phyloP scores from a whole-genome alignment of 2,113 vertebrate species.

The Dicaeum eximium region DNA sequence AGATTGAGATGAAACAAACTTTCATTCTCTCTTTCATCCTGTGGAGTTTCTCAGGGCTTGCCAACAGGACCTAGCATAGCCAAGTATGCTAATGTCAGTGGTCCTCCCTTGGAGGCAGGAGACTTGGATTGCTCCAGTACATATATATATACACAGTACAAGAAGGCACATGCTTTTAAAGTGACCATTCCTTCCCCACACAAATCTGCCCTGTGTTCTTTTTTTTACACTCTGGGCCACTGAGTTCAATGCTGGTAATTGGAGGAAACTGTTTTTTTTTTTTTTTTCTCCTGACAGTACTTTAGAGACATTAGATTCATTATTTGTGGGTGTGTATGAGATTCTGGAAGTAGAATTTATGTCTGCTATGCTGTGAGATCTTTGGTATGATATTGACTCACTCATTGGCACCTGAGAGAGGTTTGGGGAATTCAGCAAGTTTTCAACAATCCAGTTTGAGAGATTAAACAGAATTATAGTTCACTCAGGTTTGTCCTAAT shows the following conservation, averaged over 20 bases:
- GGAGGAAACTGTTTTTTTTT: neutral
- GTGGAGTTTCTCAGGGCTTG: neutral
- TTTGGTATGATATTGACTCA: slow-evolving; percentile 58
- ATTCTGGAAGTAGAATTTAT: slow-evolving; percentile 44
- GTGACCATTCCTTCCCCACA: neutral
- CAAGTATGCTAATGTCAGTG: neutral
- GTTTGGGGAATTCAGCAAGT: slow-evolving; percentile 54
- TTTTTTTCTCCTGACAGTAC: neutral
- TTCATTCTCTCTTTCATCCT: neutral
- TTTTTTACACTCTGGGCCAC: neutral
- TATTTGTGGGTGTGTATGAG: slow-evolving; percentile 37
- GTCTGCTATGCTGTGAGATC: slow-evolving; percentile 26
- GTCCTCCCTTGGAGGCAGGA: neutral
- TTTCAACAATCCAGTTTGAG: slow-evolving; percentile 38
- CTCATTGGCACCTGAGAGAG: slow-evolving; percentile 42
- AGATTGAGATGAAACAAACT: neutral
- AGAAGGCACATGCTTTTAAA: neutral
- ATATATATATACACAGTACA: neutral
- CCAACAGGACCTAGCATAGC: neutral
- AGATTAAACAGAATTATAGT: slow-evolving; percentile 53
- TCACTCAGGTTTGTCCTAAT: slow-evolving; percentile 37
- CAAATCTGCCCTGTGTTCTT: neutral
- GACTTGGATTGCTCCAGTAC: neutral
- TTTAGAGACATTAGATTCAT: neutral
- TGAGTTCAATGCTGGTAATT: neutral